A percentile compares a stretch with the other conserved stretches of the same genome.
Evolutionary conservation across 2,797 vertebrate species (phyloP).

Genomic region (Ptychadena robeensis): DNA sequence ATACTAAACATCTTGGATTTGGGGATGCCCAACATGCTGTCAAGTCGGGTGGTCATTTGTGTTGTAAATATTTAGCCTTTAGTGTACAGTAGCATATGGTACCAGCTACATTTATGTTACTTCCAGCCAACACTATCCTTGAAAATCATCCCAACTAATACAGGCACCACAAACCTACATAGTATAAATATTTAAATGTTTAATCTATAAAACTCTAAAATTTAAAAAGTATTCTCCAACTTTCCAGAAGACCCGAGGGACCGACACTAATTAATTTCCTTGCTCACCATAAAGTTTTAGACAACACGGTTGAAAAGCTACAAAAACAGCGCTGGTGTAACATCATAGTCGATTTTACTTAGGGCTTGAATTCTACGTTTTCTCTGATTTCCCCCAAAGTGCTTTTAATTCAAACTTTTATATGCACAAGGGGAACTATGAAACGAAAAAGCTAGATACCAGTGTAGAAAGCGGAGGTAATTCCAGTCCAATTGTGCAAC

Average conservation of each 20-base stretch:
- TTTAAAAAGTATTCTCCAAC: not conserved
- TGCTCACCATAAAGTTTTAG: not conserved
- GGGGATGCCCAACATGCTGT: no score
- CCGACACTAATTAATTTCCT: not conserved
- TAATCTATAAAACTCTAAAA: not conserved
- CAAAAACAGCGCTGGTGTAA: not conserved
- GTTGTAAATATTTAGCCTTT: no score
- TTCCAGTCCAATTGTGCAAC: constrained; percentile 18
- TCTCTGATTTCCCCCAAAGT: not conserved
- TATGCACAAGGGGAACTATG: constrained; percentile 4
- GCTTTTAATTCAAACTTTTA: constrained; percentile 15
- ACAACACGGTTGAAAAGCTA: not conserved
- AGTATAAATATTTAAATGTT: not conserved
- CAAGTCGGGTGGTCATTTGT: no score
- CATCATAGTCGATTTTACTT: not conserved
- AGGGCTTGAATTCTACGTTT: constrained; percentile 27
- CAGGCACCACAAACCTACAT: not conserved
- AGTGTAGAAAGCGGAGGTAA: constrained; percentile 3
- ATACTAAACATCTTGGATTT: no score
- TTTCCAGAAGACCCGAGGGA: not conserved
- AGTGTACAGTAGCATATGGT: not conserved
- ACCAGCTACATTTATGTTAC: not conserved
- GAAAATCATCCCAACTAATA: not conserved
- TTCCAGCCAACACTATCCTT: not conserved
- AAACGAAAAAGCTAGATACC: constrained; percentile 2